phyloP scores from a whole-genome alignment of 2,888 invertebrate species.

The Melolontha melolontha region DNA sequence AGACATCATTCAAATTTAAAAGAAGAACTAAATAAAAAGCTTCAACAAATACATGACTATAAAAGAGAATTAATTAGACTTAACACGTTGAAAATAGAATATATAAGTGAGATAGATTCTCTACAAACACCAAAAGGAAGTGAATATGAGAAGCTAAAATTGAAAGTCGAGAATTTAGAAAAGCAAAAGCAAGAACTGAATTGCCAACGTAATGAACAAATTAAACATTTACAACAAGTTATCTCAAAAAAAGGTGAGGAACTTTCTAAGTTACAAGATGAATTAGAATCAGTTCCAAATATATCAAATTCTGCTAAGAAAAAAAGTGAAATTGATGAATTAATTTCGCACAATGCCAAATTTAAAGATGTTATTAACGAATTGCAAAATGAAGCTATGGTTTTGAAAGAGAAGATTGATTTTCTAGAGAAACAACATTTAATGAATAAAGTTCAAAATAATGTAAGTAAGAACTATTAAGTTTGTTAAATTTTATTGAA shows the following conservation, averaged over 20 bases:
- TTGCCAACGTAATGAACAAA: constrained; percentile 19
- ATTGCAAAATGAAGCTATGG: constrained; percentile 48
- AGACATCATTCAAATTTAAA: constrained; percentile 14
- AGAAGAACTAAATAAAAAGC: constrained; percentile 51
- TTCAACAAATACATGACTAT: constrained; percentile 55
- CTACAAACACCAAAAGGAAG: constrained; percentile 39
- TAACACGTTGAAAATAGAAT: constrained; percentile 52
- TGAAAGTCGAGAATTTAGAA: constrained; percentile 43
- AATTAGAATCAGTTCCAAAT: constrained; percentile 11
- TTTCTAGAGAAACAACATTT: constrained; percentile 19
- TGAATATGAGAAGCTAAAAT: constrained; percentile 25
- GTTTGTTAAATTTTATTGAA: constrained; percentile 11
- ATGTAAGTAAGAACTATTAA: constrained; percentile 29
- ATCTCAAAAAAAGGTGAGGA: constrained; percentile 40
- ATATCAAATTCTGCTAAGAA: neutral
- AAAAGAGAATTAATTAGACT: constrained; percentile 52
- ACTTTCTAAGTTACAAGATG: constrained; percentile 38
- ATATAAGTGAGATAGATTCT: constrained; percentile 48
- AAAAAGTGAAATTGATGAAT: constrained; percentile 8
- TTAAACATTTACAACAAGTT: constrained; percentile 30
- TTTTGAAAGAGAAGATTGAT: constrained; percentile 48
- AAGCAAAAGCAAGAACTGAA: constrained; percentile 39
- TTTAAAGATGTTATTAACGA: constrained; percentile 23
- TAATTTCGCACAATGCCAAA: constrained; percentile 10
- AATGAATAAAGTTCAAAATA: constrained; percentile 15